Percentiles rank a stretch among this genome's conserved stretches.
These are phyloP conservation scores for Brachystomella parvula DNA, from an alignment of 1,140 invertebrate species.

Conservation along the genomic window DNA sequence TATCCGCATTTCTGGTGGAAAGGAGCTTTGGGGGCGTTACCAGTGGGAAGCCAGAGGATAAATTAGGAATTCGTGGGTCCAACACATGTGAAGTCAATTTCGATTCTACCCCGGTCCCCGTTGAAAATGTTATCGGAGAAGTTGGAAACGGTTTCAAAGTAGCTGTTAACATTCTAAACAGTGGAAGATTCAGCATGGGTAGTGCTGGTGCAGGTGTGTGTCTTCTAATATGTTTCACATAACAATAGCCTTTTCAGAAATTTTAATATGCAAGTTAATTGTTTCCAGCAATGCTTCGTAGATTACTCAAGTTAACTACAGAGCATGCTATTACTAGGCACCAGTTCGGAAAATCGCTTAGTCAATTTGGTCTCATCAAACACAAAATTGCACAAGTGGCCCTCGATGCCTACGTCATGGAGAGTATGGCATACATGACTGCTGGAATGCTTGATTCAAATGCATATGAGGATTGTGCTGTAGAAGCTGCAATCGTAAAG, in stretches of 20 bases:
- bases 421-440: slow-evolving; percentile 67
- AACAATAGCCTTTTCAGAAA: no score
- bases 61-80: slow-evolving; percentile 59
- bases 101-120: slow-evolving; percentile 59
- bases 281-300: slow-evolving; percentile 43
- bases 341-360: slow-evolving; percentile 55
- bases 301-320: slow-evolving; percentile 47
- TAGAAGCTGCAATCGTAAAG: slow-evolving; percentile 77
- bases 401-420: slow-evolving; percentile 59
- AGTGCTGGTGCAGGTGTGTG: slow-evolving; percentile 43
- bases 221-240: no score
- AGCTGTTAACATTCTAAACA: slow-evolving; percentile 65
- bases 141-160: slow-evolving; percentile 62
- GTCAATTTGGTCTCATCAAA: slow-evolving; percentile 51
- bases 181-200: slow-evolving; percentile 50
- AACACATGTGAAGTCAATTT: slow-evolving; percentile 51
- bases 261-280: no score
- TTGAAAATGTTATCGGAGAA: slow-evolving; percentile 58
- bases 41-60: slow-evolving; percentile 58
- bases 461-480: slow-evolving; percentile 56
- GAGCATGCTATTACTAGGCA: slow-evolving; percentile 54
- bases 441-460: slow-evolving; percentile 59
- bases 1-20: slow-evolving; percentile 70
- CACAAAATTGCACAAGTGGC: slow-evolving; percentile 52
- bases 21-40: slow-evolving; percentile 58